Conservation (phyloP, 2,888 invertebrate genomes). For the Rhamphomyia laevipes region DNA sequence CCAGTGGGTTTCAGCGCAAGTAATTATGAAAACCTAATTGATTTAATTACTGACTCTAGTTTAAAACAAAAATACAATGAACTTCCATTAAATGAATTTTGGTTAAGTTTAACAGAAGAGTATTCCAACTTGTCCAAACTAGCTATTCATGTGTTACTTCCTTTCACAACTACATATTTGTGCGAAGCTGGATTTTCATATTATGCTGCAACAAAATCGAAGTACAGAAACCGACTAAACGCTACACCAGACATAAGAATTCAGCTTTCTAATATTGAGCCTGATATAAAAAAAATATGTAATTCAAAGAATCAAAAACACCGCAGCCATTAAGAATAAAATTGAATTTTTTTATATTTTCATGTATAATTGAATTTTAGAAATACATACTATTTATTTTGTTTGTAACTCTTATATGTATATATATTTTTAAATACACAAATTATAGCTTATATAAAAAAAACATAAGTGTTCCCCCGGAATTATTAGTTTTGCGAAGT, state of each 20-base stretch:
- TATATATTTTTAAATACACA: too few species aligned
- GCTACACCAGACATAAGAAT: background rate
- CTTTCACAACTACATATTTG: slow-evolving; percentile 1
- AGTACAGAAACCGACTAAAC: background rate
- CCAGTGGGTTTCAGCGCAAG: background rate
- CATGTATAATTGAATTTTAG: too few species aligned
- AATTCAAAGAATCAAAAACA: background rate
- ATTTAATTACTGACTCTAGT: background rate
- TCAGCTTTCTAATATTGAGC: background rate
- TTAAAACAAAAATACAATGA: background rate
- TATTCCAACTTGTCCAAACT: background rate
- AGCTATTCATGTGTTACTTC: background rate
- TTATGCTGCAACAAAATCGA: slow-evolving; percentile 1
- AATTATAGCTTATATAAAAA: too few species aligned
- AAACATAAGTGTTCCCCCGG: too few species aligned
- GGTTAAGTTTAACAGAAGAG: background rate
- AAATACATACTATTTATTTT: too few species aligned
- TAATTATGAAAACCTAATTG: background rate
- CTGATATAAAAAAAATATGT: background rate
- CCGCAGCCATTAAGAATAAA: background rate
- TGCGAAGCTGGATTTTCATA: slow-evolving; percentile 2
- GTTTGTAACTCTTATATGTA: too few species aligned
- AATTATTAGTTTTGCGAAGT: too few species aligned
- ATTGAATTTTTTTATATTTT: too few species aligned
- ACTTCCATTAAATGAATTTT: background rate